Percentiles rank a stretch among this genome's conserved stretches.
Evolutionary conservation across 2,113 vertebrate species (phyloP).

Genomic region (Thomomys bottae): DNA sequence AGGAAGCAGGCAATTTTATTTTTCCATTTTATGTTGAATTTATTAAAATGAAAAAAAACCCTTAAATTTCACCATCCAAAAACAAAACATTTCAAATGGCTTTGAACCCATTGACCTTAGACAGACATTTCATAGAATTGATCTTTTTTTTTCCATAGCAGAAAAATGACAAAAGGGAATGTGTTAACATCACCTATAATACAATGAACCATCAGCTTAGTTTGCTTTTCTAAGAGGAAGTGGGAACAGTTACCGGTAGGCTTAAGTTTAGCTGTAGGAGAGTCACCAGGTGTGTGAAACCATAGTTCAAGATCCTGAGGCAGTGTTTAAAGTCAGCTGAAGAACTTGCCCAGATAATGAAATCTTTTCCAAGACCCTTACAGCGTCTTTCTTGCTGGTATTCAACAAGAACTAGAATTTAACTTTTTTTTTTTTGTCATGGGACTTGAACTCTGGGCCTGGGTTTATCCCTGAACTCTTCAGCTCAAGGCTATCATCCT

Average conservation of each 20-base stretch:
- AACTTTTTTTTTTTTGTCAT: too few relatives aligned
- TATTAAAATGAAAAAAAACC: neutral
- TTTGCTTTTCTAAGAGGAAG: conserved; percentile 64
- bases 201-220: conserved; percentile 72
- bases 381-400: neutral
- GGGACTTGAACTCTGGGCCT: too few relatives aligned
- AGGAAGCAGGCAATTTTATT: conserved; percentile 1
- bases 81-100: conserved; percentile 60
- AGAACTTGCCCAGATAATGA: conserved; percentile 33
- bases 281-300: conserved; percentile 26
- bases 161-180: conserved; percentile 68
- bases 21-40: conserved; percentile 30
- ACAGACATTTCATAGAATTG: conserved; percentile 63
- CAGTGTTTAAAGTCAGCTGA: conserved; percentile 37
- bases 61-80: conserved; percentile 48
- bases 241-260: conserved; percentile 63
- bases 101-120: conserved; percentile 61
- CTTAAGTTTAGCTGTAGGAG: too few relatives aligned
- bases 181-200: conserved; percentile 71
- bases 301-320: neutral
- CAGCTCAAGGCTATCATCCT: too few relatives aligned
- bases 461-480: too few relatives aligned
- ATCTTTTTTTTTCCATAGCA: conserved; percentile 68
- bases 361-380: neutral
- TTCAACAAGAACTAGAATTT: too few relatives aligned